phyloP scores from a whole-genome alignment of 2,888 invertebrate species.

The Molanna angustata region DNA sequence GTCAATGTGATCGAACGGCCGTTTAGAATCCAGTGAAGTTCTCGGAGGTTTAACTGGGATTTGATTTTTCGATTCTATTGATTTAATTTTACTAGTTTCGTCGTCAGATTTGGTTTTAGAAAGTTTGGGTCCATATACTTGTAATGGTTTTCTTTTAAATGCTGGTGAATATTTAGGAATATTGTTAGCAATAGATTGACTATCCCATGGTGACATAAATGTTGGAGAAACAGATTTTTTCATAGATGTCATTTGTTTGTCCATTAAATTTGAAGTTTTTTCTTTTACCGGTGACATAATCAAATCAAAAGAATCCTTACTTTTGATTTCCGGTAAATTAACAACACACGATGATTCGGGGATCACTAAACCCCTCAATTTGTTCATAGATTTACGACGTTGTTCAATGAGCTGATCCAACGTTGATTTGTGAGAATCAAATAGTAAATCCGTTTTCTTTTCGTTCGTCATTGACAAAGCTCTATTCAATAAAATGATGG shows the following conservation, averaged over 20 bases:
- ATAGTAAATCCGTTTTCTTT: neutral
- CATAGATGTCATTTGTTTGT: neutral
- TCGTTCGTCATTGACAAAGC: conserved; percentile 6
- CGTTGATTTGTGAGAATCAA: conserved; percentile 60
- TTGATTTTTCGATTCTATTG: conserved; percentile 29
- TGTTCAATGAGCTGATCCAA: conserved; percentile 77
- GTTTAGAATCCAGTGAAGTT: conserved; percentile 41
- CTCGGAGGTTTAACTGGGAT: conserved; percentile 39
- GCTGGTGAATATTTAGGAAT: conserved; percentile 81
- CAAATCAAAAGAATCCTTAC: conserved; percentile 54
- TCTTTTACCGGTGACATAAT: conserved; percentile 31
- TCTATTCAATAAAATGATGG: conserved; percentile 37
- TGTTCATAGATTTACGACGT: conserved; percentile 77
- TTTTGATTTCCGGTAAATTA: conserved; percentile 82
- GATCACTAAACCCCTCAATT: conserved; percentile 83
- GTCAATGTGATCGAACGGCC: conserved; percentile 35
- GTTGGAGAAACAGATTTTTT: conserved; percentile 28
- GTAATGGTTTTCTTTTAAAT: conserved; percentile 71
- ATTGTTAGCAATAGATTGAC: conserved; percentile 45
- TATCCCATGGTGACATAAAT: conserved; percentile 42
- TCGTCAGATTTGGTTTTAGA: conserved; percentile 28
- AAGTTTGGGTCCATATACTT: conserved; percentile 53
- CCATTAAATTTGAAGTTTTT: conserved; percentile 7
- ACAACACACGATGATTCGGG: conserved; percentile 72
- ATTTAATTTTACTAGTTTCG: conserved; percentile 17